These are phyloP conservation scores for Platyscapa corneri DNA, from an alignment of 1,140 invertebrate species.

Conservation along the genomic window DNA sequence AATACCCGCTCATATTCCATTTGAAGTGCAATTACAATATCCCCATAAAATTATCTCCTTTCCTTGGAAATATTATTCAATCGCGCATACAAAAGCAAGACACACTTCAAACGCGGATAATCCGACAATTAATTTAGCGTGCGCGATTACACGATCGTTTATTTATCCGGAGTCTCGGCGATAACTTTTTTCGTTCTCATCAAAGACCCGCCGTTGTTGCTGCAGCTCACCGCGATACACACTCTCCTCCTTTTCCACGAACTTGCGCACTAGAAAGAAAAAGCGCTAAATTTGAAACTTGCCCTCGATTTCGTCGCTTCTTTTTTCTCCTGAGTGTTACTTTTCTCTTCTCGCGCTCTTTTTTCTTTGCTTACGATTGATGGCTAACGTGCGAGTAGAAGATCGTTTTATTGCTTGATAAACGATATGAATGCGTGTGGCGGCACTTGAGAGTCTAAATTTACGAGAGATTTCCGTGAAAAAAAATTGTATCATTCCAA, in stretches of 20 bases:
- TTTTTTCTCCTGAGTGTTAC: constrained; percentile 8
- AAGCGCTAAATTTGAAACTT: constrained; percentile 40
- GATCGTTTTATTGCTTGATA: constrained; percentile 28
- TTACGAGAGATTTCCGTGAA: constrained; percentile 7
- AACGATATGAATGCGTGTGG: constrained; percentile 3
- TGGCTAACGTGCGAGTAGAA: neutral
- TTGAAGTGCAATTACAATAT: neutral
- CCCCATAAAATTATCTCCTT: neutral
- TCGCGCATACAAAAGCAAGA: neutral
- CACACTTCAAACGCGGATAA: neutral
- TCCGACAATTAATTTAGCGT: constrained; percentile 5
- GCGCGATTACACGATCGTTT: constrained; percentile 9
- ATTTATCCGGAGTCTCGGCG: constrained; percentile 1
- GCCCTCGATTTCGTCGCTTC: neutral
- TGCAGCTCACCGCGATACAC: neutral
- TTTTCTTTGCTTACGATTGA: neutral
- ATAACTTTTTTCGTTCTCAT: constrained; percentile 25
- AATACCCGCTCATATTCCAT: neutral
- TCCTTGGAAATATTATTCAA: constrained; percentile 10
- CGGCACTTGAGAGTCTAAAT: constrained; percentile 29
- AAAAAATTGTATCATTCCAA: constrained; percentile 9
- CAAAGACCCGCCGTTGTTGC: neutral
- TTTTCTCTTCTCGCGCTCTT: neutral
- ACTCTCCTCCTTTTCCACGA: neutral
- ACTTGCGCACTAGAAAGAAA: neutral